Conservation (phyloP, 2,797 vertebrate species). For the Nothura maculosa region DNA sequence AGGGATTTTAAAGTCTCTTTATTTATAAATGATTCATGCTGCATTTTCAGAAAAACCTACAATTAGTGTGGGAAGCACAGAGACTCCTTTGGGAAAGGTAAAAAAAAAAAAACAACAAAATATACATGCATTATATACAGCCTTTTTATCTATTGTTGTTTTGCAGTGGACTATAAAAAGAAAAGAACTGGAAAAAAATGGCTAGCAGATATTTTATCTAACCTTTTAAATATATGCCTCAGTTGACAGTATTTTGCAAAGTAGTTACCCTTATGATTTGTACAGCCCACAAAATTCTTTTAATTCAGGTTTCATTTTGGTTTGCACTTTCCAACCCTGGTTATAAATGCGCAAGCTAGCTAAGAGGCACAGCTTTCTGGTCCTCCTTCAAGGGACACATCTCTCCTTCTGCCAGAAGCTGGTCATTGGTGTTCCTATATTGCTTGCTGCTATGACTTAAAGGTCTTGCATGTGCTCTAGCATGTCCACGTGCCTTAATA, state of each 20-base stretch:
- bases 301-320: constrained; percentile 39
- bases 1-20: constrained; percentile 90
- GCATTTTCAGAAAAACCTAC: constrained; percentile 91
- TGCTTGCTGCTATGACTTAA: constrained; percentile 6
- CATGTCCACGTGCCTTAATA: neutral
- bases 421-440: neutral
- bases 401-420: neutral
- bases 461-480: neutral
- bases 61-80: constrained; percentile 90
- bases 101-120: constrained; percentile 75
- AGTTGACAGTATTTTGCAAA: constrained; percentile 68
- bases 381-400: neutral
- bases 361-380: constrained; percentile 33
- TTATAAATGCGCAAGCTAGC: constrained; percentile 40
- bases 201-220: constrained; percentile 70
- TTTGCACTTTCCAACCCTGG: constrained; percentile 12
- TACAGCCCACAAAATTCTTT: constrained; percentile 69
- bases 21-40: constrained; percentile 91
- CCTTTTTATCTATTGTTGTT: constrained; percentile 78
- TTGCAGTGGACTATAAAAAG: constrained; percentile 77
- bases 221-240: constrained; percentile 73
- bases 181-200: constrained; percentile 59
- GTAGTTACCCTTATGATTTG: constrained; percentile 49
- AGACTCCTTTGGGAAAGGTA: constrained; percentile 85
- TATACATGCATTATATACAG: constrained; percentile 74